phyloP scores from a whole-genome alignment of 2,797 vertebrate genomes.

The Pseudochirops corinnae region DNA sequence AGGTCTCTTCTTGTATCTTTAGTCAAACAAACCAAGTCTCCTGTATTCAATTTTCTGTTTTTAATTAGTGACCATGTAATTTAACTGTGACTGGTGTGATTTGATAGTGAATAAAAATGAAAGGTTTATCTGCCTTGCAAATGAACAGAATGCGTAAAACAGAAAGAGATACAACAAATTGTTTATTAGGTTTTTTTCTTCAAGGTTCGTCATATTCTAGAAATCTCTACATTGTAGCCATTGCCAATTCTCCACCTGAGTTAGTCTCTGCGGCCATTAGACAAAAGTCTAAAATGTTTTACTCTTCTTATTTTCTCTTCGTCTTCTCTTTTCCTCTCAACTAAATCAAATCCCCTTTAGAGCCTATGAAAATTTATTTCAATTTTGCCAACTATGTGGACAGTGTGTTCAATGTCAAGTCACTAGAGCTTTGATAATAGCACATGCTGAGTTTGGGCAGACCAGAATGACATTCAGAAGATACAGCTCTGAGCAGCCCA shows the following conservation, averaged over 20 bases:
- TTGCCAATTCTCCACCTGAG: neutral
- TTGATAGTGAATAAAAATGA: constrained; percentile 27
- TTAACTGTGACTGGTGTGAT: constrained; percentile 23
- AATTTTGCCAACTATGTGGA: neutral
- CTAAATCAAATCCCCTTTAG: neutral
- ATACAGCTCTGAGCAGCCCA: neutral
- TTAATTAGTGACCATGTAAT: constrained; percentile 43
- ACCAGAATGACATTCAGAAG: neutral
- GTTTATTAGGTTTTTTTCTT: constrained; percentile 18
- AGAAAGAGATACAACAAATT: neutral
- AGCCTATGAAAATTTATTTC: neutral
- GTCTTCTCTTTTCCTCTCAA: neutral
- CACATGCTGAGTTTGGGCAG: neutral
- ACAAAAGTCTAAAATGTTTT: neutral
- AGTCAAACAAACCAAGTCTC: constrained; percentile 23
- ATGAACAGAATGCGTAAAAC: constrained; percentile 33
- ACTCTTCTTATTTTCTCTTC: neutral
- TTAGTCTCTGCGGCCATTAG: neutral
- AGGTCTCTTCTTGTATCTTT: constrained; percentile 26
- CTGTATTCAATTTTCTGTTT: constrained; percentile 43
- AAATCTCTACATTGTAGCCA: neutral
- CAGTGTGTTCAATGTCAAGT: neutral
- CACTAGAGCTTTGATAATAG: neutral
- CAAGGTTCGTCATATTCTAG: neutral
- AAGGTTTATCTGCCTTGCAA: constrained; percentile 40